phyloP scores from a whole-genome alignment of 2,888 invertebrate species.

The Melanophora roralis region DNA sequence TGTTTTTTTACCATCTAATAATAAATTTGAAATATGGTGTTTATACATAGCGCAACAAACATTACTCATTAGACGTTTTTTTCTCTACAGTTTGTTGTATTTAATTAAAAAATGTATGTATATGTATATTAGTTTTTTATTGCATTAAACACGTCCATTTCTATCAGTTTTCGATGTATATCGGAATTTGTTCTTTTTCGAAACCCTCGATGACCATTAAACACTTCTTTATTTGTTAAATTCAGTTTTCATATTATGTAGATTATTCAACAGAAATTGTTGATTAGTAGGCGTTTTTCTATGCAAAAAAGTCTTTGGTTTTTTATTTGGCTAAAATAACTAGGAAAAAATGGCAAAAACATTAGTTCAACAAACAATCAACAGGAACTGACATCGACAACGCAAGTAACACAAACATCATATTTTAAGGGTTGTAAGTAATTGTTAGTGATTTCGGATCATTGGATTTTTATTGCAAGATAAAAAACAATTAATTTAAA shows the following conservation, averaged over 20 bases:
- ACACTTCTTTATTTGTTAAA: constrained; percentile 30
- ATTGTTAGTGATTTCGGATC: neutral
- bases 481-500: constrained; percentile 46
- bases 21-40: too few relatives aligned
- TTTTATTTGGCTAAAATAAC: constrained; percentile 1
- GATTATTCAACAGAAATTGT: constrained; percentile 31
- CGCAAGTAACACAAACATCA: neutral
- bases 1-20: too few relatives aligned
- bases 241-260: neutral
- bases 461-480: constrained; percentile 27
- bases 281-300: constrained; percentile 10
- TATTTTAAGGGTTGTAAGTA: constrained; percentile 13
- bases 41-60: too few relatives aligned
- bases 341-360: neutral
- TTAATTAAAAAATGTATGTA: too few relatives aligned
- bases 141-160: too few relatives aligned
- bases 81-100: too few relatives aligned
- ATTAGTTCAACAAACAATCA: neutral
- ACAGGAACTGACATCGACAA: constrained; percentile 13
- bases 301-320: neutral
- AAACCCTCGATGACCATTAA: constrained; percentile 8
- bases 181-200: too few relatives aligned
- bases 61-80: too few relatives aligned
- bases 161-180: too few relatives aligned
- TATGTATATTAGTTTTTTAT: too few relatives aligned